Evolutionary conservation across 2,888 invertebrate species (phyloP).

Genomic region (Lottia scabra): DNA sequence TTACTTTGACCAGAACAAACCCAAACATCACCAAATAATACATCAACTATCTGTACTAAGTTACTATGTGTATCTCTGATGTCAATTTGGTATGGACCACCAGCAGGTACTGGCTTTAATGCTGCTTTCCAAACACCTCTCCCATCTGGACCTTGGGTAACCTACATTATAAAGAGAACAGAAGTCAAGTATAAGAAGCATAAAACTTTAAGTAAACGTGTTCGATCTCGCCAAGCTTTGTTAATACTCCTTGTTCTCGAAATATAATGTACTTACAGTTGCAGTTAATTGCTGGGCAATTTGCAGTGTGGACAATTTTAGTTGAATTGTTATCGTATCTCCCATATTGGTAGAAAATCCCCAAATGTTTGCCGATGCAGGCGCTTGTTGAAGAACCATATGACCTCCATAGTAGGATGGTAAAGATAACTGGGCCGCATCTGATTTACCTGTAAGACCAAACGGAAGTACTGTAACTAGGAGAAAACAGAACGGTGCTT

Average conservation of each 20-base stretch:
- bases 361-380: conserved; percentile 36
- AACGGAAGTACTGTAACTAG: too few relatives aligned
- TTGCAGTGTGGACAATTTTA: not conserved
- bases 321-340: conserved; percentile 25
- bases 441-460: too few relatives aligned
- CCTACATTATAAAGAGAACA: not conserved
- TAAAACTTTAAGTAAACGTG: too few relatives aligned
- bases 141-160: conserved; percentile 7
- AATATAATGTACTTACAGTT: not conserved
- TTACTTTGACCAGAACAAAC: conserved; percentile 64
- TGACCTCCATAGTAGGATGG: conserved; percentile 33
- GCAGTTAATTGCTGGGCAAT: not conserved
- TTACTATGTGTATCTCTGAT: conserved; percentile 37
- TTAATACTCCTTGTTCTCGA: too few relatives aligned
- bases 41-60: conserved; percentile 44
- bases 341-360: conserved; percentile 34
- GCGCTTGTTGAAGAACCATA: conserved; percentile 45
- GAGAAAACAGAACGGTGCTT: too few relatives aligned
- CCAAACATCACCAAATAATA: conserved; percentile 65
- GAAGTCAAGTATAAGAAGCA: too few relatives aligned
- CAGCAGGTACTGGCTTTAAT: conserved; percentile 34
- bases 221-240: too few relatives aligned
- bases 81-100: conserved; percentile 42
- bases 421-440: not conserved
- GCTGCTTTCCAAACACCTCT: conserved; percentile 39